Percentiles rank a stretch among this genome's conserved stretches.
phyloP scores from a whole-genome alignment of 2,797 vertebrate species.

The Aselliscus stoliczkanus region DNA sequence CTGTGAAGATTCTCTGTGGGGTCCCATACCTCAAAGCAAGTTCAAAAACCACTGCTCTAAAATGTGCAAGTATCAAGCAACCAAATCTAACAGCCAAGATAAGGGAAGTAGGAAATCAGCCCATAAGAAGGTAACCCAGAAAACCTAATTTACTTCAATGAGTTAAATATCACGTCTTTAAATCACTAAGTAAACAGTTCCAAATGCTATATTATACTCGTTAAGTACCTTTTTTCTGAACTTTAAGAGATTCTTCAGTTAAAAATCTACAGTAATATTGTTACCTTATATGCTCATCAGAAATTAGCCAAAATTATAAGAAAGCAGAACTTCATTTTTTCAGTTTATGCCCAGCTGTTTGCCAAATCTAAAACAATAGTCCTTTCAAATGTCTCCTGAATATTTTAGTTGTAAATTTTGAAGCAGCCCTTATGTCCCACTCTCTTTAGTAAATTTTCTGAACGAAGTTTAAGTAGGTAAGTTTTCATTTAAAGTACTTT shows the following conservation, averaged over 20 bases:
- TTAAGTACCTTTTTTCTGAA: background rate
- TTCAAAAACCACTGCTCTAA: background rate
- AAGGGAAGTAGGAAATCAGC: background rate
- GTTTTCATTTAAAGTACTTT: background rate
- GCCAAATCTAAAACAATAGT: background rate
- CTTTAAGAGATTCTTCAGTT: background rate
- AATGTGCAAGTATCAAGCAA: background rate
- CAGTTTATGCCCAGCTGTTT: background rate
- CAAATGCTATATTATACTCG: background rate
- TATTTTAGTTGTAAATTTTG: background rate
- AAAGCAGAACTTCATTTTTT: background rate
- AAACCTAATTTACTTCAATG: background rate
- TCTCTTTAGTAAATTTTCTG: background rate
- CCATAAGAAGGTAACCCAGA: background rate
- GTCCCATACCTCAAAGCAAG: background rate
- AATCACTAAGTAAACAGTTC: background rate
- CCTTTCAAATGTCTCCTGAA: background rate
- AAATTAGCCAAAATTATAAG: background rate
- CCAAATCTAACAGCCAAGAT: background rate
- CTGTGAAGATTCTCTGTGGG: background rate
- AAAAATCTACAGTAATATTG: background rate
- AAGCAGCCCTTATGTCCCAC: background rate
- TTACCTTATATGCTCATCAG: background rate
- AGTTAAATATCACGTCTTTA: background rate
- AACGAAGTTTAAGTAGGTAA: background rate